Evolutionary conservation across 2,888 invertebrate genomes (phyloP), one percentile per base, ranked within the genome.

Genomic region (Gortyna flavago): DNA sequence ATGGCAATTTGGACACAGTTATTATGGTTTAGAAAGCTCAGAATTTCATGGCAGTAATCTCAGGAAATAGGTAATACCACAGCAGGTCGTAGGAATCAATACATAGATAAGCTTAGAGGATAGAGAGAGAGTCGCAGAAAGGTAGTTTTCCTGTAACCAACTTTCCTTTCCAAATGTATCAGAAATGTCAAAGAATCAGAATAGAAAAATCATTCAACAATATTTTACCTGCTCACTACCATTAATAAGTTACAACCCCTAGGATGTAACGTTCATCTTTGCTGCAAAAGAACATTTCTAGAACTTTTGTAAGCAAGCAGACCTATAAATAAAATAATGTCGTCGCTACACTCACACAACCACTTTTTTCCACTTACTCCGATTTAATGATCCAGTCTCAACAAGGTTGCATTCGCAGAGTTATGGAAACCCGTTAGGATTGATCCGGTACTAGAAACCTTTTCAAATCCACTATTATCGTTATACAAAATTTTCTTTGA

Each of bases 321-420:
- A 41, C 16, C 1, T 35, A n/a, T 32, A 25, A 21, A 54, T 66
- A 72, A 57, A 61, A 84, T 65, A 44, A 44, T 65, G 35, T 86
- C 32, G 38, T 54, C 35, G 48, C 64, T 80, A 76, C 75, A 78
- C 54, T 64, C 79, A 80, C 74, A 68, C 54, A 64, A 78, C 80
- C 41, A 80, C 85, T 85, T 85, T 81, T 87, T 87, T 72, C 62
- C 66, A 68, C 73, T 79, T 72, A 81, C 75, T 67, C 78, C 83
- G 72, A 72, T 85, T 87, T 77, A 89, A 85, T 83, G 73, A 87
- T 88, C 81, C 78, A 69, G 89, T 83, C 83, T 71, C 48, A 66
- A 80, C 83, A 75, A 80, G 78, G 71, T 81, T 80, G 59, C 35
- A 48, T 75, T 72, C 84, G 65, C 73, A 57, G 71, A 79, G 77